phyloP scores from a whole-genome alignment of 1,140 invertebrate species.

The Chelonus insularis region DNA sequence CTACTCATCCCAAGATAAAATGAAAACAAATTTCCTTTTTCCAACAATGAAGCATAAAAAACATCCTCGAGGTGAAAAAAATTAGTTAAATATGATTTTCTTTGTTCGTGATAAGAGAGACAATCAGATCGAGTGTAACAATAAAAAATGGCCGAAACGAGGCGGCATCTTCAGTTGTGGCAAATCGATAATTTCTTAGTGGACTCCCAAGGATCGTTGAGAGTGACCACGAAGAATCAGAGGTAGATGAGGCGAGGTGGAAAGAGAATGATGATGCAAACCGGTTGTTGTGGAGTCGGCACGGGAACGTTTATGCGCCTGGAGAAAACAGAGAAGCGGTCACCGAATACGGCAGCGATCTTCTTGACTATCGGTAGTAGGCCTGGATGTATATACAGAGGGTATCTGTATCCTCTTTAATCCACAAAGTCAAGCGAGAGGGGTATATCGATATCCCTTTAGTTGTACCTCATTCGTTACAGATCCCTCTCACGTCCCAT shows the following conservation, averaged over 20 bases:
- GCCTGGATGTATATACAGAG: neutral
- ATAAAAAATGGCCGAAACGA: neutral
- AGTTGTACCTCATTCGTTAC: slow-evolving; percentile 19
- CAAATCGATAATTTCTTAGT: slow-evolving; percentile 9
- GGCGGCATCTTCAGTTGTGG: slow-evolving; percentile 24
- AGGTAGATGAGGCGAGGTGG: slow-evolving; percentile 2
- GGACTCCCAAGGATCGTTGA: slow-evolving; percentile 5
- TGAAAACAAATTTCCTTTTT: too few species aligned
- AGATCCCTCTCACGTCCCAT: slow-evolving; percentile 16
- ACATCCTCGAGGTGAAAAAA: too few species aligned
- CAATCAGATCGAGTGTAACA: too few species aligned
- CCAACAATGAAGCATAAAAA: too few species aligned
- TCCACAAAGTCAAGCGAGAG: neutral
- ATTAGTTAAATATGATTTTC: too few species aligned
- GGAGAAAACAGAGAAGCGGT: slow-evolving; percentile 18
- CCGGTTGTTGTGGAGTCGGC: slow-evolving; percentile 22
- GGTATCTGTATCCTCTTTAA: neutral
- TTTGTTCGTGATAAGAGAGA: too few species aligned
- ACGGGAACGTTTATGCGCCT: slow-evolving; percentile 4
- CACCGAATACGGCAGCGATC: slow-evolving; percentile 28
- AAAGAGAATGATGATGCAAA: slow-evolving; percentile 28
- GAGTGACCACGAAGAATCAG: slow-evolving; percentile 16
- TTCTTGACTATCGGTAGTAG: slow-evolving; percentile 17
- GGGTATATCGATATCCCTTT: slow-evolving; percentile 19
- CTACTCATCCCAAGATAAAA: too few species aligned